Percentiles rank a stretch among this genome's conserved stretches.
Conservation (phyloP, 37 sponge, comb jelly and placozoan species). For the Oopsacas minuta region DNA sequence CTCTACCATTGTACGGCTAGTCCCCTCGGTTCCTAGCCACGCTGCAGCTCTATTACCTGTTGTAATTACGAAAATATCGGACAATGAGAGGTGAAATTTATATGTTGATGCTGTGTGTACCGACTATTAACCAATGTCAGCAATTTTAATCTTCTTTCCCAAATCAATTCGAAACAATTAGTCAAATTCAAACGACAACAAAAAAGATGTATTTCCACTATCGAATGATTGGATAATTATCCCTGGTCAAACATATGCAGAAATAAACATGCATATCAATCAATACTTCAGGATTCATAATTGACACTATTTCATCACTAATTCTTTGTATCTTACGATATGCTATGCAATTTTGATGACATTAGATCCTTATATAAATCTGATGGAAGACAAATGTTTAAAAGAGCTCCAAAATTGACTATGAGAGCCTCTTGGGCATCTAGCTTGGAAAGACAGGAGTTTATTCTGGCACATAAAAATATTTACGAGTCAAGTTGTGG, state of each 20-base stretch:
- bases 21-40: background rate
- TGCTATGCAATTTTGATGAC: background rate
- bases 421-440: background rate
- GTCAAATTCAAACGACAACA: background rate
- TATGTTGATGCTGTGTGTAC: background rate
- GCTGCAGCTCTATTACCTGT: background rate
- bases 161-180: background rate
- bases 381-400: background rate
- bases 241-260: background rate
- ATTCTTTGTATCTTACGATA: background rate
- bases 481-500: background rate
- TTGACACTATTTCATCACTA: background rate
- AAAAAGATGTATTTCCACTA: background rate
- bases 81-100: background rate
- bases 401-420: background rate
- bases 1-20: background rate
- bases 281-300: background rate
- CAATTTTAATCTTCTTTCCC: background rate
- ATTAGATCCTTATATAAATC: background rate
- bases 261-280: background rate
- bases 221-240: background rate
- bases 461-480: background rate
- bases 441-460: background rate
- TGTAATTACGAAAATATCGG: background rate
- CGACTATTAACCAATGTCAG: background rate